phyloP scores from a whole-genome alignment of 2,113 vertebrate genomes.

The Hyaena hyaena region DNA sequence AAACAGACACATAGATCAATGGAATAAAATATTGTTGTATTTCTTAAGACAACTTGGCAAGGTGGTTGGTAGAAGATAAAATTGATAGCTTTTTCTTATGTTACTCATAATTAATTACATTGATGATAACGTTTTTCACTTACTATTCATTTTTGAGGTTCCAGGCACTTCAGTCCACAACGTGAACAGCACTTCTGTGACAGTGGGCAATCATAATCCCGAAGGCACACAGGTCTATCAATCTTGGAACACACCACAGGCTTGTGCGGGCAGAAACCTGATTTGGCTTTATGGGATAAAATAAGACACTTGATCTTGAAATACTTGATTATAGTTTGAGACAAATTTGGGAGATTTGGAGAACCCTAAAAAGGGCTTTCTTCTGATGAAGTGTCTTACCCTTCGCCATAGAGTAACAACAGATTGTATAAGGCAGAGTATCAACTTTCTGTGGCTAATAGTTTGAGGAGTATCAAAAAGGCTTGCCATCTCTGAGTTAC shows the following conservation, averaged over 20 bases:
- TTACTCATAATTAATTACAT: background rate
- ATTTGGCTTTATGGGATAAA: slow-evolving; percentile 66
- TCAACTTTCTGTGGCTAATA: background rate
- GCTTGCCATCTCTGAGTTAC: background rate
- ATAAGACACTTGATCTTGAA: slow-evolving; percentile 33
- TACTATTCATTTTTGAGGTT: background rate
- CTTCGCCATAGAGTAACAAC: background rate
- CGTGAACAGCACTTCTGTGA: slow-evolving; percentile 42
- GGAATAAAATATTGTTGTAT: background rate
- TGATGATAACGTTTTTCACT: background rate
- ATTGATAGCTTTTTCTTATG: background rate
- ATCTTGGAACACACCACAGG: fast-evolving
- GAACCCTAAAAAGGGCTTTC: background rate
- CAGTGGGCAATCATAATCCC: slow-evolving; percentile 43
- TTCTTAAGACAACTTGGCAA: background rate
- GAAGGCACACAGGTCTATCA: slow-evolving; percentile 24
- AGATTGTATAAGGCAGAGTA: background rate
- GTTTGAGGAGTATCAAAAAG: background rate
- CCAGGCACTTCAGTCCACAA: slow-evolving; percentile 66
- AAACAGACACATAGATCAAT: no score
- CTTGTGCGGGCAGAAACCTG: slow-evolving; percentile 36
- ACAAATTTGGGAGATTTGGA: background rate
- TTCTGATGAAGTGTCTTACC: background rate
- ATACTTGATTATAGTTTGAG: background rate
- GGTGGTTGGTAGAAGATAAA: background rate